Evolutionary conservation across 2,113 vertebrate genomes (phyloP).

Genomic region (Odontophorus gujanensis): DNA sequence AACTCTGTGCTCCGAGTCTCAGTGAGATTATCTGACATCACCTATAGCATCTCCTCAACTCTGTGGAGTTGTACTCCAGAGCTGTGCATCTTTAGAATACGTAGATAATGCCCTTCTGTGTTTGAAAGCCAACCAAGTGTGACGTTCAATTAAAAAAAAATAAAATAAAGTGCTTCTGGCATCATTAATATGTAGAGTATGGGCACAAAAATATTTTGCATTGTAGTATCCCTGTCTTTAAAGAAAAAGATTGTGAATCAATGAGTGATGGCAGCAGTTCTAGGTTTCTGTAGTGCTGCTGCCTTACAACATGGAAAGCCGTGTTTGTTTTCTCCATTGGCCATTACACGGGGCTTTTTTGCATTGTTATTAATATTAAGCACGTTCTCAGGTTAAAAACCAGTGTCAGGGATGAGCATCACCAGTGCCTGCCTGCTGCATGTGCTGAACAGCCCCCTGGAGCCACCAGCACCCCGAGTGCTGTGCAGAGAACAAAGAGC

Average conservation of each 20-base stretch:
- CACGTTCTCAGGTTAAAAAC: not conserved
- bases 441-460: not conserved
- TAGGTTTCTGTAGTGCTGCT: conserved; percentile 4
- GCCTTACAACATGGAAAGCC: conserved; percentile 17
- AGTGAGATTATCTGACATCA: not conserved
- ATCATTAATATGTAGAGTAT: not conserved
- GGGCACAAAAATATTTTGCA: not conserved
- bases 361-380: not conserved
- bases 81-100: not conserved
- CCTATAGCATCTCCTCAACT: not conserved
- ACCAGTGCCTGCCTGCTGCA: not conserved
- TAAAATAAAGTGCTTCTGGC: not conserved
- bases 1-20: not conserved
- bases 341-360: conserved; percentile 1
- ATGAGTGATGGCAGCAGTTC: not conserved
- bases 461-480: not conserved
- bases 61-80: not conserved
- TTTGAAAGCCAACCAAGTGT: not conserved
- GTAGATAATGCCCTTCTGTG: not conserved
- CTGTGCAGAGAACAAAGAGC: not conserved
- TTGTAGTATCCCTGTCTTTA: not conserved
- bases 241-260: not conserved
- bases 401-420: conserved; percentile 1
- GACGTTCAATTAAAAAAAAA: not conserved
- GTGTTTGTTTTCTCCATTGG: not conserved